These are phyloP conservation scores for Drosophila yakuba DNA, from an alignment of 1,140 invertebrate species.

Conservation along the genomic window DNA sequence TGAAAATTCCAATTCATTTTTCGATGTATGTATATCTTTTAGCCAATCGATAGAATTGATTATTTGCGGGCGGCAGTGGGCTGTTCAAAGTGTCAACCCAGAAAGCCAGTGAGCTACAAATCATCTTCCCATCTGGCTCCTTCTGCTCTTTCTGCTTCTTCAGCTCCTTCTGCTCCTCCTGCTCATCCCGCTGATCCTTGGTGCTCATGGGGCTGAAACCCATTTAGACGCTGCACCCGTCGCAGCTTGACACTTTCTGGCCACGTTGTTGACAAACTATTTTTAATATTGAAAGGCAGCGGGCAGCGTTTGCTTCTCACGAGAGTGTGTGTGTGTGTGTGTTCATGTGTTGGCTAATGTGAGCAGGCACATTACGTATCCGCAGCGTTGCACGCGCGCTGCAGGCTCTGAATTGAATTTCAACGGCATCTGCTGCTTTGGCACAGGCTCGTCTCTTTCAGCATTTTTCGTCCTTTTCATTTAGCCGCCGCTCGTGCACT, in stretches of 20 bases:
- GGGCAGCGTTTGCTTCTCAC: constrained; percentile 25
- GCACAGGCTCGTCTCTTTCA: constrained; percentile 3
- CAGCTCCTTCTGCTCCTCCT: neutral
- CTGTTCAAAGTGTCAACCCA: neutral
- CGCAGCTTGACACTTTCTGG: constrained; percentile 67
- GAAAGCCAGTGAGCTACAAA: neutral
- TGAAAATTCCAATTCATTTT: no score
- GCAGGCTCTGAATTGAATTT: constrained; percentile 53
- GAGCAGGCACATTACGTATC: constrained; percentile 43
- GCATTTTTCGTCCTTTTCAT: neutral
- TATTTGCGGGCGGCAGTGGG: neutral
- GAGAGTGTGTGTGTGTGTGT: neutral
- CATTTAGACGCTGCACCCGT: constrained; percentile 40
- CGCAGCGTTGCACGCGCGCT: constrained; percentile 46
- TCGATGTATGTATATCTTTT: no score
- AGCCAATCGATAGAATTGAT: constrained; percentile 6
- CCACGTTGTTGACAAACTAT: constrained; percentile 76
- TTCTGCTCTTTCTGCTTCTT: neutral
- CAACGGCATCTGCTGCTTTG: constrained; percentile 16
- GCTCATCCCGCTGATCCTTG: neutral
- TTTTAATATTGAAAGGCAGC: constrained; percentile 71
- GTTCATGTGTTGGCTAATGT: constrained; percentile 8
- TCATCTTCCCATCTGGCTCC: neutral
- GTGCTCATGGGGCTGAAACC: constrained; percentile 8
- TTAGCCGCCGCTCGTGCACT: constrained; percentile 40